A percentile compares a stretch with the other conserved stretches of the same genome.
Conservation (phyloP, 2,888 invertebrate genomes). For the Druceiella hillmani region DNA sequence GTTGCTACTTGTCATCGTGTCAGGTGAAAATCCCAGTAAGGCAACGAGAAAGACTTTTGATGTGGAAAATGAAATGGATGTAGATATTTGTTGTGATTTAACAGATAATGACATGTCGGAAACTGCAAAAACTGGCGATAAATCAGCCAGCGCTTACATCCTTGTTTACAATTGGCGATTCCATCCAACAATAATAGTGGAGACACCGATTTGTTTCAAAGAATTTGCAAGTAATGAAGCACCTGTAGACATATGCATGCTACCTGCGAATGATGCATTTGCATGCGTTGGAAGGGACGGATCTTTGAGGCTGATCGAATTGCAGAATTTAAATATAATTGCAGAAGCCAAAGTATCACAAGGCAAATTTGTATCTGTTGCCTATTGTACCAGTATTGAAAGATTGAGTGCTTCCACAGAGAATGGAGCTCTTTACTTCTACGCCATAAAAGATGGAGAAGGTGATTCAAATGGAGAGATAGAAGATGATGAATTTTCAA, state of each 20-base stretch:
- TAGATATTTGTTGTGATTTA: slow-evolving; percentile 29
- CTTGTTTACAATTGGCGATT: slow-evolving; percentile 32
- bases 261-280: slow-evolving; percentile 60
- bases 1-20: slow-evolving; percentile 59
- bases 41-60: slow-evolving; percentile 30
- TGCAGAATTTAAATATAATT: slow-evolving; percentile 63
- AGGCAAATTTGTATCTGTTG: slow-evolving; percentile 73
- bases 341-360: slow-evolving; percentile 63
- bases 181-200: slow-evolving; percentile 32
- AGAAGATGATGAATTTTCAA: slow-evolving; percentile 61
- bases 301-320: slow-evolving; percentile 62
- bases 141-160: slow-evolving; percentile 38
- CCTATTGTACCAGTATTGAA: slow-evolving; percentile 85
- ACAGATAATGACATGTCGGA: not conserved
- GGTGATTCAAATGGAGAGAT: slow-evolving; percentile 67
- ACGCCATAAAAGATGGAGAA: slow-evolving; percentile 67
- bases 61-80: slow-evolving; percentile 43
- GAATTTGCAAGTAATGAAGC: slow-evolving; percentile 60
- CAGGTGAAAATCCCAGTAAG: slow-evolving; percentile 36
- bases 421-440: slow-evolving; percentile 77
- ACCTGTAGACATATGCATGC: slow-evolving; percentile 63
- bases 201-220: slow-evolving; percentile 55
- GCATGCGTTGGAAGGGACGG: slow-evolving; percentile 74
- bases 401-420: slow-evolving; percentile 79
- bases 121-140: slow-evolving; percentile 20